Evolutionary conservation across 2,113 vertebrate species (phyloP), one percentile per base, ranked within the genome.

Genomic region (Pimephales promelas): DNA sequence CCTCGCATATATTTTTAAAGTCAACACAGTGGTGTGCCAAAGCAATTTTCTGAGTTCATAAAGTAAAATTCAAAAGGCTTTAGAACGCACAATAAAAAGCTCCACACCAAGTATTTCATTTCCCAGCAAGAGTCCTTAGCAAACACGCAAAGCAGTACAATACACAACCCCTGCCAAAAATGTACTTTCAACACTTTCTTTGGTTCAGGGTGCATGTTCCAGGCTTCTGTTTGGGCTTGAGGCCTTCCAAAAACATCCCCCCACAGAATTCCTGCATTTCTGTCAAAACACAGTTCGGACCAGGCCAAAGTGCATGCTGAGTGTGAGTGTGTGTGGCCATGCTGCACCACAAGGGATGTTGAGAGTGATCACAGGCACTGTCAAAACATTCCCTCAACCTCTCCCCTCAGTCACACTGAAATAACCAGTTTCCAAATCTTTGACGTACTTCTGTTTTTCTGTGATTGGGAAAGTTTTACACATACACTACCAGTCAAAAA

Each of bases 241-340:
- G 34, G 84, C 89, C 86, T 86, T 84, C 78, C 49, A 61, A 68
- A 85, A 86, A 87, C 83, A 82, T 74, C 4, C 40, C 72, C 61
- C 81, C 49, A 83, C 8, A 43, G 45, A 71, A 85, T 70, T 79
- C 24, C 45, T 72, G 45, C 62, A 72, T 84, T 86, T 85, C 72
- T 83, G 72, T 88, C 68, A 85, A 84, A 90, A 86, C 86, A 83
- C 72, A 22, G 52, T 71, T 68, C 45, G 72, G 74, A 10, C 9
- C 28, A 75, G 87, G 86, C 57, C 85, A 88, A 87, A 88, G 85
- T 71, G 79, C 77, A 87, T 11, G 61, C 11, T 24, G 52, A 78
- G 71, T n/a, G 26, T 71, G 79, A 62, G 56, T 81, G 61, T 68
- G 79, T 81, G 79, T 83, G 68, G 76, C 70, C 75, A 73, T 28